These are phyloP conservation scores for Gambusia holbrooki DNA, from an alignment of 2,113 vertebrate genomes.

Conservation along the genomic window DNA sequence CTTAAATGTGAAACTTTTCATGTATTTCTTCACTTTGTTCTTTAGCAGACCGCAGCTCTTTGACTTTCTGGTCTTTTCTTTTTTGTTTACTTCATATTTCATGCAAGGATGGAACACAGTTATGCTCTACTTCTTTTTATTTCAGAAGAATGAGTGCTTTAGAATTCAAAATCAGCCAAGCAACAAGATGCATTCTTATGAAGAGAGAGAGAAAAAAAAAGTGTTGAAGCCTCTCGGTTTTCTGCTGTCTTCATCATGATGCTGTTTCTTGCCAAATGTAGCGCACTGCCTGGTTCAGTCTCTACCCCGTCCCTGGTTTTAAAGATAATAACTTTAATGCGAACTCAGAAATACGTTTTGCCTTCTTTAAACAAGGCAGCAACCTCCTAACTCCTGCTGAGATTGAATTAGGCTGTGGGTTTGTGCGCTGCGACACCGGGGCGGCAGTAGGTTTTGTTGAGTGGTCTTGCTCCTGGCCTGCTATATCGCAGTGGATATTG, in stretches of 20 bases:
- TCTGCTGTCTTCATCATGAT: slow-evolving; percentile 63
- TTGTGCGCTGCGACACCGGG: slow-evolving; percentile 37
- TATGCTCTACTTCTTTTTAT: slow-evolving; percentile 46
- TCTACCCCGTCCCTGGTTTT: slow-evolving; percentile 53
- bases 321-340: slow-evolving; percentile 86
- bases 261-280: slow-evolving; percentile 43
- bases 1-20: background rate
- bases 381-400: slow-evolving; percentile 81
- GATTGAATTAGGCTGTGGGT: slow-evolving; percentile 78
- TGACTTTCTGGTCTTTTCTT: slow-evolving; percentile 50
- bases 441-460: slow-evolving; percentile 58
- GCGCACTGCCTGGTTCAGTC: slow-evolving; percentile 25
- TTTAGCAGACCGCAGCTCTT: slow-evolving; percentile 15
- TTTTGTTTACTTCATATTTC: slow-evolving; percentile 57
- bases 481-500: slow-evolving; percentile 59
- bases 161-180: slow-evolving; percentile 48
- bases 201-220: slow-evolving; percentile 16
- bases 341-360: slow-evolving; percentile 80
- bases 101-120: slow-evolving; percentile 59
- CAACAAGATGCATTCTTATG: slow-evolving; percentile 49
- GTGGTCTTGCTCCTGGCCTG: slow-evolving; percentile 38
- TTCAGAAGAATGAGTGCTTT: slow-evolving; percentile 42
- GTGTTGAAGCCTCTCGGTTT: slow-evolving; percentile 42
- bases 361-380: slow-evolving; percentile 79
- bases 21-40: background rate